Conservation (phyloP, 2,797 vertebrate species). For the Tadarida brasiliensis region DNA sequence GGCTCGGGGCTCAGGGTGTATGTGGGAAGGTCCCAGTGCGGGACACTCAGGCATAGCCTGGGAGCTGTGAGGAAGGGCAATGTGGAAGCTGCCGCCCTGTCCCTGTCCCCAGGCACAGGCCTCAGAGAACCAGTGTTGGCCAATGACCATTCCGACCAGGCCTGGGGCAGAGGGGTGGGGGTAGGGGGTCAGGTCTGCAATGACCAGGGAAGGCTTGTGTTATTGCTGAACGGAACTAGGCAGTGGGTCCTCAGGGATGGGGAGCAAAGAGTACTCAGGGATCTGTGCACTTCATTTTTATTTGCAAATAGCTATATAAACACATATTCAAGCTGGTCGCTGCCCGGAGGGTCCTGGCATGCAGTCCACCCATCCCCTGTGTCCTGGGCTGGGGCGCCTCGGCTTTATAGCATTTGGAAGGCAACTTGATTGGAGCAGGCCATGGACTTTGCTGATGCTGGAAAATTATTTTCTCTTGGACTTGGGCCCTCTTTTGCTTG, state of each 20-base stretch:
- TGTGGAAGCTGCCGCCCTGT: accelerated
- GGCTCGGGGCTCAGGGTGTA: not conserved
- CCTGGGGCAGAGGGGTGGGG: not conserved
- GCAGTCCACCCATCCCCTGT: not conserved
- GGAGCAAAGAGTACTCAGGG: not conserved
- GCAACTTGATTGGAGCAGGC: slow-evolving; percentile 39
- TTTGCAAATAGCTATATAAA: slow-evolving; percentile 55
- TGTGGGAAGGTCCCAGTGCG: accelerated
- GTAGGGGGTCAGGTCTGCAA: not conserved
- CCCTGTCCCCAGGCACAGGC: not conserved
- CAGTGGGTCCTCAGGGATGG: not conserved
- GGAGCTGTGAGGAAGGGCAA: not conserved
- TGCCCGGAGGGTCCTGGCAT: not conserved
- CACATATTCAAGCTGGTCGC: not conserved
- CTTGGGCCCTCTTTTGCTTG: slow-evolving; percentile 42
- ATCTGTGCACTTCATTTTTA: not conserved
- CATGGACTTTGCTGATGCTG: slow-evolving; percentile 4
- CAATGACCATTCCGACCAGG: not conserved
- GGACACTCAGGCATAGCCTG: too few relatives aligned
- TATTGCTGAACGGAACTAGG: not conserved
- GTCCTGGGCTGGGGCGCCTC: not conserved
- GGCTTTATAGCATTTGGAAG: slow-evolving; percentile 53
- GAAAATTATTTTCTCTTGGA: slow-evolving; percentile 66
- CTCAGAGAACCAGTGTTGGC: accelerated
- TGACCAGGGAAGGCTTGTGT: not conserved